A percentile compares a stretch with the other conserved stretches of the same genome.
Evolutionary conservation across 64 coral and sea anemone genomes (phyloP).

Genomic region (Montipora capricornis): DNA sequence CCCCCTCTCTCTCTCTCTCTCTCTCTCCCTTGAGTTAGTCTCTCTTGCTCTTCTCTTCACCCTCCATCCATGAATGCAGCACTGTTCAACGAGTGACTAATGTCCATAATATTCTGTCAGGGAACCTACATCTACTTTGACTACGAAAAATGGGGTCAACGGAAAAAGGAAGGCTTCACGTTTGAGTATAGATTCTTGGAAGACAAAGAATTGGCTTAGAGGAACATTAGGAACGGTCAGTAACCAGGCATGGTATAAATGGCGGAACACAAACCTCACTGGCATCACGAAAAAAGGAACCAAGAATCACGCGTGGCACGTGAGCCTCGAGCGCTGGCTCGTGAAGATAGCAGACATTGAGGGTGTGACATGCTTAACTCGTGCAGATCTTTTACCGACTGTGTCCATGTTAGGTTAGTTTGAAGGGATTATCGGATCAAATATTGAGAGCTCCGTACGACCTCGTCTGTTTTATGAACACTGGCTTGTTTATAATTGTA

Average conservation of each 20-base stretch:
- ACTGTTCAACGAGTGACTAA: too few species aligned
- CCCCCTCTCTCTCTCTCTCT: too few species aligned
- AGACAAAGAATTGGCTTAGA: slow-evolving; percentile 98
- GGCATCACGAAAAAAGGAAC: not conserved
- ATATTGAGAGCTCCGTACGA: slow-evolving; percentile 54
- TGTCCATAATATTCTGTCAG: too few species aligned
- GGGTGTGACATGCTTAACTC: not conserved
- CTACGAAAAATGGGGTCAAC: not conserved
- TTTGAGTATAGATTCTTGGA: slow-evolving; percentile 99
- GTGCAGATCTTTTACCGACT: slow-evolving; percentile 41
- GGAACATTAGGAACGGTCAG: slow-evolving; percentile 28
- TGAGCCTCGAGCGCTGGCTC: slow-evolving; percentile 16
- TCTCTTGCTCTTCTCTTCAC: too few species aligned
- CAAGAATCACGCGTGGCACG: slow-evolving; percentile 10
- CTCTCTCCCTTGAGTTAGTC: too few species aligned
- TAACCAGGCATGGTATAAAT: slow-evolving; percentile 54
- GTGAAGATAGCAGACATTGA: not conserved
- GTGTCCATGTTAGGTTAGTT: slow-evolving; percentile 63
- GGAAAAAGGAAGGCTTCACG: slow-evolving; percentile 99
- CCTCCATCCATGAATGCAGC: too few species aligned
- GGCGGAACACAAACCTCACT: slow-evolving; percentile 25
- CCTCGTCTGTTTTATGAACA: slow-evolving; percentile 94
- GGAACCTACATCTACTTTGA: too few species aligned
- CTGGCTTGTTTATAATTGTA: slow-evolving; percentile 99
- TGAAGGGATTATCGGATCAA: slow-evolving; percentile 68